phyloP scores from a whole-genome alignment of 2,888 invertebrate species.

The Amiota minor region DNA sequence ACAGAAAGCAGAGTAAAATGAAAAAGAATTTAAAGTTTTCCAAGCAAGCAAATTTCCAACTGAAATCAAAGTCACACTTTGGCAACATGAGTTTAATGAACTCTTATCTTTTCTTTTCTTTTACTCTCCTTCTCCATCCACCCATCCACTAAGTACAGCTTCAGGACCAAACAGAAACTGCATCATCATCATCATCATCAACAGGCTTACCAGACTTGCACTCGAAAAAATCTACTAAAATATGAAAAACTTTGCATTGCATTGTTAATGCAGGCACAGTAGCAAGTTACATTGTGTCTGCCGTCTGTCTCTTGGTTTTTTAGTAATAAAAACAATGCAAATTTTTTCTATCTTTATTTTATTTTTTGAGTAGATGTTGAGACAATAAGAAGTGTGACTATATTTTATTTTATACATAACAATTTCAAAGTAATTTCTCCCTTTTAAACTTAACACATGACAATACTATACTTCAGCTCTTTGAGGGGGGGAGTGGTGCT shows the following conservation, averaged over 20 bases:
- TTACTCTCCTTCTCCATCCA: too few relatives aligned
- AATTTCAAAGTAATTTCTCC: background rate
- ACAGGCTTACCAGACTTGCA: background rate
- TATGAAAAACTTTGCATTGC: too few relatives aligned
- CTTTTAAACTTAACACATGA: background rate
- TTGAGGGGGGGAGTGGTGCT: background rate
- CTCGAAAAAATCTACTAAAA: background rate
- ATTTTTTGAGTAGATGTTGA: constrained; percentile 14
- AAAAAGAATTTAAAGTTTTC: background rate
- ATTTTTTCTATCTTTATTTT: background rate
- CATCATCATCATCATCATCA: too few relatives aligned
- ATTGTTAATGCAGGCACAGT: too few relatives aligned
- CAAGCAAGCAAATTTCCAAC: background rate
- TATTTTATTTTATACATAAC: background rate
- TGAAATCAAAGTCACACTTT: constrained; percentile 24
- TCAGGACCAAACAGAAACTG: too few relatives aligned
- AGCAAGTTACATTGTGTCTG: too few relatives aligned
- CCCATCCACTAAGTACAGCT: too few relatives aligned
- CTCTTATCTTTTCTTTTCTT: background rate
- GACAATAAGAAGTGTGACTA: constrained; percentile 11
- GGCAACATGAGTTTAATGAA: constrained; percentile 8
- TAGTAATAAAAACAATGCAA: constrained; percentile 16
- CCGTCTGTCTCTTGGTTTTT: too few relatives aligned
- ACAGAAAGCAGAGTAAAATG: background rate
- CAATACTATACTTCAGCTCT: background rate